These are phyloP conservation scores for Cyclophora albipunctata DNA, from an alignment of 2,888 invertebrate genomes.

Conservation along the genomic window DNA sequence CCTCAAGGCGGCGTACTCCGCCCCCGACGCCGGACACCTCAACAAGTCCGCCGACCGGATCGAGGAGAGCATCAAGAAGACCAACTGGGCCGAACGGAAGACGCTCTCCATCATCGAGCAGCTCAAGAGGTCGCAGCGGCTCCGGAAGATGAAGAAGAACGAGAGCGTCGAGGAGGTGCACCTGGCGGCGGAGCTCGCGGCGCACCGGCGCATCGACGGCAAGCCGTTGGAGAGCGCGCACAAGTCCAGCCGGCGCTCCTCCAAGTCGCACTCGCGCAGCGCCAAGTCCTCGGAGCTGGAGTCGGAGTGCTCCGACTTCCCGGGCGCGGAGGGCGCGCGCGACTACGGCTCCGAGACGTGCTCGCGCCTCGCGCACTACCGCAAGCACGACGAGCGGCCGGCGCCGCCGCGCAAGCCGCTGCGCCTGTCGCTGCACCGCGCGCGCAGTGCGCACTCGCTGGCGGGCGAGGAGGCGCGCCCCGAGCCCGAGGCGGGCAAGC, in stretches of 20 bases:
- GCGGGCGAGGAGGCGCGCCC: conserved; percentile 38
- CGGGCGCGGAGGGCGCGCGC: conserved; percentile 59
- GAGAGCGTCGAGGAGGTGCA: conserved; percentile 67
- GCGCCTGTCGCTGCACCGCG: conserved; percentile 86
- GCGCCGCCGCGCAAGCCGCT: conserved; percentile 90
- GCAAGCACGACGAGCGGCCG: conserved; percentile 56
- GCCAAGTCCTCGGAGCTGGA: conserved; percentile 86
- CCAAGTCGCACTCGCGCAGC: conserved; percentile 73
- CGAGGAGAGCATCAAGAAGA: conserved; percentile 67
- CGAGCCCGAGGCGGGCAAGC: conserved; percentile 50
- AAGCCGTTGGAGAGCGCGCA: conserved; percentile 71
- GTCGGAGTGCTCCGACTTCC: conserved; percentile 79
- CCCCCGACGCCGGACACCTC: conserved; percentile 36
- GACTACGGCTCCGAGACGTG: conserved; percentile 77
- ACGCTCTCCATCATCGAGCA: conserved; percentile 67
- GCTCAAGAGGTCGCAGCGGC: conserved; percentile 59
- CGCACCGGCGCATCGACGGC: conserved; percentile 66
- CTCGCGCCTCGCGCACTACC: conserved; percentile 56
- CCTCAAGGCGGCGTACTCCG: conserved; percentile 38
- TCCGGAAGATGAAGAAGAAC: conserved; percentile 57
- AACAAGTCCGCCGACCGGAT: conserved; percentile 59
- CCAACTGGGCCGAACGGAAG: conserved; percentile 68
- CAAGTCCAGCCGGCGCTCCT: conserved; percentile 66
- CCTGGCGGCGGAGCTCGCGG: conserved; percentile 53
- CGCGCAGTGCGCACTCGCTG: conserved; percentile 87